These are phyloP conservation scores for Petaurus breviceps DNA, from an alignment of 2,113 vertebrate genomes.

Conservation along the genomic window DNA sequence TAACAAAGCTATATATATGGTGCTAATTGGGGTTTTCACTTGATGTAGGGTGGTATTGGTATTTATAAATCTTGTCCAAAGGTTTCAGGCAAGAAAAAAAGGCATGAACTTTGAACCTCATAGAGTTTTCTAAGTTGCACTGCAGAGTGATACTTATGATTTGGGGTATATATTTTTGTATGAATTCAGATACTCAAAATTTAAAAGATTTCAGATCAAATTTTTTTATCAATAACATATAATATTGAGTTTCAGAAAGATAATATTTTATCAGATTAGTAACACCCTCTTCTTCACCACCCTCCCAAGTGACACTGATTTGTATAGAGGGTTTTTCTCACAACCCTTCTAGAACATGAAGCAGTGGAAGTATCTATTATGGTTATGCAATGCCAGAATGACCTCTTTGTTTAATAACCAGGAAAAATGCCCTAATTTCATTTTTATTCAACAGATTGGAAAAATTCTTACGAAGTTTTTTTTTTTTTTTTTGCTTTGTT, in stretches of 20 bases:
- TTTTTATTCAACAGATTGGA: not conserved
- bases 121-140: slow-evolving; percentile 31
- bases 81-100: slow-evolving; percentile 3
- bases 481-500: not conserved
- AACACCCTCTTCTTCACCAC: not conserved
- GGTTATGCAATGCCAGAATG: not conserved
- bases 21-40: slow-evolving; percentile 17
- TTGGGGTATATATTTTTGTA: not conserved
- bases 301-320: not conserved
- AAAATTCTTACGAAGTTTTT: not conserved
- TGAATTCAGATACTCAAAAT: not conserved
- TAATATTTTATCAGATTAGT: slow-evolving; percentile 10
- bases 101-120: slow-evolving; percentile 23
- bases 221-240: not conserved
- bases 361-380: not conserved
- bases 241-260: slow-evolving; percentile 33
- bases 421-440: not conserved
- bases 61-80: slow-evolving; percentile 29
- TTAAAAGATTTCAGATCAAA: not conserved
- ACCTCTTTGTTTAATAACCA: slow-evolving; percentile 17
- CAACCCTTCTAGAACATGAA: not conserved
- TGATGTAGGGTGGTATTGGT: not conserved
- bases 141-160: slow-evolving; percentile 1
- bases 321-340: not conserved
- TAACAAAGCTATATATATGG: slow-evolving; percentile 9